Conservation (phyloP, 2,113 vertebrate genomes). For the Ctenomys sociabilis region DNA sequence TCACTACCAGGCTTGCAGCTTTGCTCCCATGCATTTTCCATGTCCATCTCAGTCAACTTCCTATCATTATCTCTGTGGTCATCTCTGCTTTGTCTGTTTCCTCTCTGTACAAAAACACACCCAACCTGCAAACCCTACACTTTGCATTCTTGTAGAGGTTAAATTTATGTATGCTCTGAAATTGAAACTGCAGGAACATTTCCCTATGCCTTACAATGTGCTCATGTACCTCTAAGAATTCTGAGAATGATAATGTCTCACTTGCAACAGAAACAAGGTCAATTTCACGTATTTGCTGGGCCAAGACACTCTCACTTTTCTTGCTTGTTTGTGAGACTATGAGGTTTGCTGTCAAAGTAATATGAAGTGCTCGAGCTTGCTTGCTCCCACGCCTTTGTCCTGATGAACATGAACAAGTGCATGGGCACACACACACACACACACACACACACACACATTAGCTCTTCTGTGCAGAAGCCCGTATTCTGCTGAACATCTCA, state of each 20-base stretch:
- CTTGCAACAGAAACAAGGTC: neutral
- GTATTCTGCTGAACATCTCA: neutral
- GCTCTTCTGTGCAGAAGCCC: neutral
- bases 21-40: neutral
- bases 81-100: neutral
- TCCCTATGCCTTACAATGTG: neutral
- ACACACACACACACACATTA: neutral
- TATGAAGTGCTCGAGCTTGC: neutral
- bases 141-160: neutral
- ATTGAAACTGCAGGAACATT: neutral
- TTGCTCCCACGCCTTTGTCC: neutral
- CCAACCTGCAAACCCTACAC: neutral
- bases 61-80: neutral
- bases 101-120: neutral
- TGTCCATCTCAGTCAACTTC: neutral
- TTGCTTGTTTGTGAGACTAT: neutral
- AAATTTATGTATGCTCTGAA: neutral
- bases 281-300: neutral
- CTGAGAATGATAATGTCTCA: neutral
- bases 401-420: neutral
- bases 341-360: neutral
- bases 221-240: neutral
- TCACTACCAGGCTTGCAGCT: rapidly evolving
- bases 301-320: neutral
- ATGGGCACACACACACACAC: too few species aligned